A percentile compares a stretch with the other conserved stretches of the same genome.
Evolutionary conservation across 2,888 invertebrate species (phyloP).

Genomic region (Harpalus rubripes): DNA sequence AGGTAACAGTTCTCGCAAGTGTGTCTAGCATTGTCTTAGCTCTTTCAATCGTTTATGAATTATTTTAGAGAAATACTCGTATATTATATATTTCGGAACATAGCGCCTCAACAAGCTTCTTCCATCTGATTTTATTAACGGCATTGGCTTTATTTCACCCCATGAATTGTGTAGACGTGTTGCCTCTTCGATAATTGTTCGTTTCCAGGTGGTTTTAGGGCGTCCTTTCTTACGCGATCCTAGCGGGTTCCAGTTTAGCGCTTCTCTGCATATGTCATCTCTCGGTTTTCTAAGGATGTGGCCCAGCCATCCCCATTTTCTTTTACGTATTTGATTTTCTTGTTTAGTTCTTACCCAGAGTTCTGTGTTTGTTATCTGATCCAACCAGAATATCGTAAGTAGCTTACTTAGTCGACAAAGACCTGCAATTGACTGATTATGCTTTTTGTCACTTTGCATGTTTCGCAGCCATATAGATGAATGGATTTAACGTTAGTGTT

Average conservation of each 20-base stretch:
- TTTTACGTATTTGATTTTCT: neutral
- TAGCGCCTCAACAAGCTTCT: conserved; percentile 26
- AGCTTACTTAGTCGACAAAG: conserved; percentile 14
- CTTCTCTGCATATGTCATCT: conserved; percentile 17
- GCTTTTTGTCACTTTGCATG: conserved; percentile 21
- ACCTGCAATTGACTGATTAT: conserved; percentile 5
- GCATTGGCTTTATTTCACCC: conserved; percentile 27
- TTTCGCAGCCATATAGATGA: conserved; percentile 23
- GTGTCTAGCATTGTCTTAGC: too few species aligned
- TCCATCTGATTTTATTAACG: conserved; percentile 4
- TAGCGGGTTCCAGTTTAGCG: neutral
- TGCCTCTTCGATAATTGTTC: conserved; percentile 13
- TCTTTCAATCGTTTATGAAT: too few species aligned
- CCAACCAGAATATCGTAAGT: conserved; percentile 18
- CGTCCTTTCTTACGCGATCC: too few species aligned
- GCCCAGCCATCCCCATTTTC: conserved; percentile 46
- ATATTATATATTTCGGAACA: too few species aligned
- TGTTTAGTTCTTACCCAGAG: conserved; percentile 23
- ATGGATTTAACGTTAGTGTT: conserved; percentile 12
- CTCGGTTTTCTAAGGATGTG: conserved; percentile 9
- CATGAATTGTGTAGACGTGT: conserved; percentile 17
- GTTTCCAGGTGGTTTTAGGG: conserved; percentile 16
- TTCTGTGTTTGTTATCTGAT: conserved; percentile 17
- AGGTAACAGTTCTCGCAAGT: too few species aligned
- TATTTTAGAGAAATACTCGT: too few species aligned